Evolutionary conservation across 2,888 invertebrate species (phyloP).

Genomic region (Acronicta leporina): DNA sequence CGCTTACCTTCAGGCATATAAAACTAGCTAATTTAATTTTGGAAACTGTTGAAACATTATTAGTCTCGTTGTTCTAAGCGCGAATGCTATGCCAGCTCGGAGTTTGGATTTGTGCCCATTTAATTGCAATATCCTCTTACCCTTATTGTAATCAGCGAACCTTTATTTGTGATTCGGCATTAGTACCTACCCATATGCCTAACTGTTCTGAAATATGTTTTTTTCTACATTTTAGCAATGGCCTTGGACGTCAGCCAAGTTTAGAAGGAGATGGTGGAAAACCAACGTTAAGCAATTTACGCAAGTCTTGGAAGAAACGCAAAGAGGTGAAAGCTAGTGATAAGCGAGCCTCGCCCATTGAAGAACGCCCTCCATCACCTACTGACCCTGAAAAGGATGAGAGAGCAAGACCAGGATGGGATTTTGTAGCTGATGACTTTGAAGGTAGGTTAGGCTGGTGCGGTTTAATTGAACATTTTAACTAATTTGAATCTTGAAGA

Average conservation of each 20-base stretch:
- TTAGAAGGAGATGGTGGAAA: constrained; percentile 79
- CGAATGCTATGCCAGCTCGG: too few species aligned
- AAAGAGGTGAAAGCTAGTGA: constrained; percentile 81
- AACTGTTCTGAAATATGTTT: neutral
- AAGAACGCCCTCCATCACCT: constrained; percentile 77
- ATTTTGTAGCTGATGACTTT: constrained; percentile 94
- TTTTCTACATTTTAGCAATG: constrained; percentile 68
- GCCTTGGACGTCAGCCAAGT: constrained; percentile 76
- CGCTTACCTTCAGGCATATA: too few species aligned
- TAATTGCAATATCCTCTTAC: too few species aligned
- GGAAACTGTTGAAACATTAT: too few species aligned
- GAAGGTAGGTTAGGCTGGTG: constrained; percentile 89
- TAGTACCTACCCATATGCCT: too few species aligned
- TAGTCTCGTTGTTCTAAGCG: too few species aligned
- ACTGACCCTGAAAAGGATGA: constrained; percentile 73
- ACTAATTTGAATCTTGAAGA: too few species aligned
- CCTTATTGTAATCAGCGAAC: too few species aligned
- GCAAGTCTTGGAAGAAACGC: constrained; percentile 87
- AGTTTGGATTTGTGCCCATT: too few species aligned
- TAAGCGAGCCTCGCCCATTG: constrained; percentile 79
- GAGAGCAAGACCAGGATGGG: constrained; percentile 87
- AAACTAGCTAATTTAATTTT: too few species aligned
- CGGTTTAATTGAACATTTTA: too few species aligned
- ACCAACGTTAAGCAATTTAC: constrained; percentile 77
- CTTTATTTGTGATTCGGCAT: too few species aligned